Evolutionary conservation across 1,140 invertebrate species (phyloP).

Genomic region (Procambarus virginalis): DNA sequence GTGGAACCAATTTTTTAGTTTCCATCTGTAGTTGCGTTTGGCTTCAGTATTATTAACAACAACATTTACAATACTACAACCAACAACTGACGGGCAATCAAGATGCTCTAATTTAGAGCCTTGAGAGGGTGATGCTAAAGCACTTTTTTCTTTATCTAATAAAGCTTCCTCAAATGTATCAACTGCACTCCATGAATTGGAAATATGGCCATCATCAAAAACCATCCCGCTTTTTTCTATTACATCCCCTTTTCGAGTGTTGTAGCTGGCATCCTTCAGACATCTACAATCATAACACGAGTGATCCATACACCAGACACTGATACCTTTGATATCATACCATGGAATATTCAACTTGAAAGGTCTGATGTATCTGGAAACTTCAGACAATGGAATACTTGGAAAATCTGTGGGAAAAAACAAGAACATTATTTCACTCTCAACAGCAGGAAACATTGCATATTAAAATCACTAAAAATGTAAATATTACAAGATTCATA

Average conservation of each 20-base stretch:
- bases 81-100: not conserved
- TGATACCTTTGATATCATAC: constrained; percentile 64
- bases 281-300: constrained; percentile 66
- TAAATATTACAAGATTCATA: too few relatives aligned
- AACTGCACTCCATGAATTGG: not conserved
- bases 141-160: constrained; percentile 1
- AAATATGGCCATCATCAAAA: not conserved
- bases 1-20: constrained; percentile 62
- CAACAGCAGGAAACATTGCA: too few relatives aligned
- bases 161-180: constrained; percentile 38
- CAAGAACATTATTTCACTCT: too few relatives aligned
- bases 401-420: constrained; percentile 23
- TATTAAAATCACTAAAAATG: too few relatives aligned
- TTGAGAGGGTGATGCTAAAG: not conserved
- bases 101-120: not conserved
- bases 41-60: constrained; percentile 51
- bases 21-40: constrained; percentile 42
- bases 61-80: constrained; percentile 48
- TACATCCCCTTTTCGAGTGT: not conserved
- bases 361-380: constrained; percentile 47
- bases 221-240: not conserved
- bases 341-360: constrained; percentile 60
- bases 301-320: constrained; percentile 67
- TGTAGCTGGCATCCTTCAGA: constrained; percentile 34
- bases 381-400: constrained; percentile 46